Evolutionary conservation across 2,113 vertebrate species (phyloP).

Genomic region (Rhea pennata): DNA sequence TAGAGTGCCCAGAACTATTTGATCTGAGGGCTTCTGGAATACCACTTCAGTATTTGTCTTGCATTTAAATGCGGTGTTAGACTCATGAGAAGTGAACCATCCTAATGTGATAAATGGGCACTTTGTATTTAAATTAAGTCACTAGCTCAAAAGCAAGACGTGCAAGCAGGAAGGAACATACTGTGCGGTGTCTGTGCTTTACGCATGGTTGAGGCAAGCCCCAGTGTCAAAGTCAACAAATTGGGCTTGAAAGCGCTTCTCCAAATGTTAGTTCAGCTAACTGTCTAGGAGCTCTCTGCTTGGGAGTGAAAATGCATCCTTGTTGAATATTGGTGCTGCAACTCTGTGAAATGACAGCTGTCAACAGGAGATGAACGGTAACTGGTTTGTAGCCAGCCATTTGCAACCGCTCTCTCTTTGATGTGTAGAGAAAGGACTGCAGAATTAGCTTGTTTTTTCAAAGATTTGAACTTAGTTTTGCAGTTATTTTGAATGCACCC

Average conservation of each 20-base stretch:
- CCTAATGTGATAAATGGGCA: accelerated
- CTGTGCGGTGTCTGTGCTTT: accelerated
- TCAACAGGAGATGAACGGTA: background rate
- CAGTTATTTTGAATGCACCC: background rate
- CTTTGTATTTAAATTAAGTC: accelerated
- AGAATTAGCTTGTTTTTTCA: background rate
- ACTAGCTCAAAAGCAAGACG: background rate
- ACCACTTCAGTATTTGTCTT: accelerated
- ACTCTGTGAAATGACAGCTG: background rate
- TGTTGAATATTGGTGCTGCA: too few species aligned
- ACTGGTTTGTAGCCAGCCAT: background rate
- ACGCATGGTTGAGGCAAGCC: accelerated
- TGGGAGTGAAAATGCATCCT: background rate
- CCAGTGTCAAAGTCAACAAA: accelerated
- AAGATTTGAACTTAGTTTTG: too few species aligned
- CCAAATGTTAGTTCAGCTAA: too few species aligned
- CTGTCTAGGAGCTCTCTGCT: background rate
- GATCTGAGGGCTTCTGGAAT: accelerated
- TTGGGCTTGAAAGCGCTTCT: background rate
- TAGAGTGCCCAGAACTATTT: background rate
- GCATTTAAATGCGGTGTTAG: background rate
- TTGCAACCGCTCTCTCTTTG: background rate
- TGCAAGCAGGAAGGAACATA: background rate
- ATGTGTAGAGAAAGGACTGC: background rate
- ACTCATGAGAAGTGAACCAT: too few species aligned